These are phyloP conservation scores for Agonopterix alstromeriana DNA, from an alignment of 2,888 invertebrate species.

Conservation along the genomic window DNA sequence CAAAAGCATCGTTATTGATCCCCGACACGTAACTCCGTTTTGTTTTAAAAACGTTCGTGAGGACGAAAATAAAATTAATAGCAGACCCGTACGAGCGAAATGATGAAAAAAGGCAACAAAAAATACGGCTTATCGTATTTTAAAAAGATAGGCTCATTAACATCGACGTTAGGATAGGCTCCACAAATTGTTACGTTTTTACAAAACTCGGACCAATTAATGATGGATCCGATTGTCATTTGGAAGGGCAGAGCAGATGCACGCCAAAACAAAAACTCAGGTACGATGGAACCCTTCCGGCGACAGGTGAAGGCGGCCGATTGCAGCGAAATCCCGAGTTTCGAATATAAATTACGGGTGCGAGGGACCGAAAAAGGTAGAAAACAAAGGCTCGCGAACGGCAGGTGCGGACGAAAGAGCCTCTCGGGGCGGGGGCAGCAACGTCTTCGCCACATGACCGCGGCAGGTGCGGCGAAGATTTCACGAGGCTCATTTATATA, in stretches of 20 bases:
- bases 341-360: constrained; percentile 71
- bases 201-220: constrained; percentile 47
- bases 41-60: constrained; percentile 3
- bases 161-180: constrained; percentile 31
- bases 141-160: constrained; percentile 42
- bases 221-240: constrained; percentile 57
- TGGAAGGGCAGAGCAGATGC: constrained; percentile 66
- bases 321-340: constrained; percentile 68
- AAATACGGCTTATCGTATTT: constrained; percentile 27
- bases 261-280: constrained; percentile 65
- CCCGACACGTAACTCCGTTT: neutral
- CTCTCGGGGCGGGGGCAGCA: constrained; percentile 32
- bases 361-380: constrained; percentile 46
- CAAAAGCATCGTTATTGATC: neutral
- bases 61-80: neutral
- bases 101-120: constrained; percentile 17
- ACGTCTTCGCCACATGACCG: constrained; percentile 76
- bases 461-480: constrained; percentile 72
- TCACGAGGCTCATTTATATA: constrained; percentile 52
- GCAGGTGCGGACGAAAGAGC: constrained; percentile 56
- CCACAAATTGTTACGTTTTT: constrained; percentile 40
- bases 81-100: neutral
- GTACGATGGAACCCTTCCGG: constrained; percentile 70
- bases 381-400: constrained; percentile 71
- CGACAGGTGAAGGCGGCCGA: constrained; percentile 70